These are phyloP conservation scores for Grammomys surdaster DNA, from an alignment of 2,113 vertebrate genomes.

Conservation along the genomic window DNA sequence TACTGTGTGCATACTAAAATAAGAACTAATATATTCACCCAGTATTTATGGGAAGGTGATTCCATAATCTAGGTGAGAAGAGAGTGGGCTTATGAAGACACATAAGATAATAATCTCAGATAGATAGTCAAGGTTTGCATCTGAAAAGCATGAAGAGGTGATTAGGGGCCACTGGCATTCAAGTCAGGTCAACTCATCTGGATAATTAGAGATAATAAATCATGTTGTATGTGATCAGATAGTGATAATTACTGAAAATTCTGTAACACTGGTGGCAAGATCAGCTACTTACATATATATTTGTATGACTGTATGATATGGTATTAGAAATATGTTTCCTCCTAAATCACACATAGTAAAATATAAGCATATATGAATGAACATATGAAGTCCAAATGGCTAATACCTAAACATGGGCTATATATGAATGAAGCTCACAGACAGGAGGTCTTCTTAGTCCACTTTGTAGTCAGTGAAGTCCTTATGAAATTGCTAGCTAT, in stretches of 20 bases:
- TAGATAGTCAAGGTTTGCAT: constrained; percentile 53
- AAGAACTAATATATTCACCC: constrained; percentile 8
- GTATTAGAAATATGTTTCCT: not conserved
- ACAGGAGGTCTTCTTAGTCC: not conserved
- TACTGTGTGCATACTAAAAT: constrained; percentile 9
- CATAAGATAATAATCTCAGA: constrained; percentile 30
- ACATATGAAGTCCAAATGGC: not conserved
- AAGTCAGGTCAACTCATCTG: not conserved
- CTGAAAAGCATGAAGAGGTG: constrained; percentile 39
- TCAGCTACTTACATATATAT: not conserved
- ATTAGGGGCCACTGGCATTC: not conserved
- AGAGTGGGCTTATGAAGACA: constrained; percentile 19
- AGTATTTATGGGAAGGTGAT: constrained; percentile 27
- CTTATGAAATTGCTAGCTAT: not conserved
- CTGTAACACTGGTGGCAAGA: not conserved
- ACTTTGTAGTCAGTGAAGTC: not conserved
- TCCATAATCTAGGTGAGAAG: constrained; percentile 48
- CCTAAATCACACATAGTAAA: constrained; percentile 11
- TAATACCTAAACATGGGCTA: not conserved
- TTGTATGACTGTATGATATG: not conserved
- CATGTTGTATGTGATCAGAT: constrained; percentile 47
- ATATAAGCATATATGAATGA: not conserved
- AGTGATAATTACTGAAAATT: constrained; percentile 51
- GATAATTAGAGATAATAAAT: constrained; percentile 63
- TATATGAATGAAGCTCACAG: not conserved